Conservation (phyloP, 2,113 vertebrate species). For the Hydrochoerus hydrochaeris region DNA sequence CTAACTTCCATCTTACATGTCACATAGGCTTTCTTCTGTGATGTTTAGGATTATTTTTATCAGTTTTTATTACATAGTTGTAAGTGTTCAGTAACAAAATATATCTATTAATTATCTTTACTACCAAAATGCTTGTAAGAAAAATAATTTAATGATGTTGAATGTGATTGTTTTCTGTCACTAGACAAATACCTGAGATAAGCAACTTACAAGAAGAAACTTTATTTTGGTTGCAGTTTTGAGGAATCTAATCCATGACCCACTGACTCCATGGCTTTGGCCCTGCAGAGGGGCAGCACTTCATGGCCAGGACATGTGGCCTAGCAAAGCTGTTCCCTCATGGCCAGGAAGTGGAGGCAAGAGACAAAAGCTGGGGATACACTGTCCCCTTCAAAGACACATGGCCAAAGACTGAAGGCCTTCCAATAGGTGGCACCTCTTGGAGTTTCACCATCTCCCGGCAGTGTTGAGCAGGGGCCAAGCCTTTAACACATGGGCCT, state of each 20-base stretch:
- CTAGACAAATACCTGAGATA: not conserved
- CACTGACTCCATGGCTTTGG: not conserved
- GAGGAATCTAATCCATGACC: not conserved
- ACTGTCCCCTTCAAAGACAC: not conserved
- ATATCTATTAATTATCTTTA: not conserved
- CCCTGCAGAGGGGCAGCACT: not conserved
- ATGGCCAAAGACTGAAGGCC: not conserved
- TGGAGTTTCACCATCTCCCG: not conserved
- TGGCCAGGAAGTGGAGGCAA: not conserved
- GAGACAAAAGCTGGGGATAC: not conserved
- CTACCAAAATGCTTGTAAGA: not conserved
- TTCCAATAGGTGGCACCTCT: not conserved
- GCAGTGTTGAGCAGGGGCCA: not conserved
- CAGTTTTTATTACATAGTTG: not conserved
- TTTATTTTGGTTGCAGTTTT: not conserved
- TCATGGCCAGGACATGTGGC: accelerated
- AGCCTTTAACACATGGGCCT: not conserved
- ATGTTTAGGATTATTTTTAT: not conserved
- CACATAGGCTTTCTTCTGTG: not conserved
- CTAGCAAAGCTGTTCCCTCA: not conserved
- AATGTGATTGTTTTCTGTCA: not conserved
- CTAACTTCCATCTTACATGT: not conserved
- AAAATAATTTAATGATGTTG: not conserved
- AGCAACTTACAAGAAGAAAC: not conserved
- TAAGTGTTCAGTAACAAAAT: not conserved